A percentile compares a stretch with the other conserved stretches of the same genome.
phyloP scores from a whole-genome alignment of 2,888 invertebrate species.

The Dexiosoma caninum region DNA sequence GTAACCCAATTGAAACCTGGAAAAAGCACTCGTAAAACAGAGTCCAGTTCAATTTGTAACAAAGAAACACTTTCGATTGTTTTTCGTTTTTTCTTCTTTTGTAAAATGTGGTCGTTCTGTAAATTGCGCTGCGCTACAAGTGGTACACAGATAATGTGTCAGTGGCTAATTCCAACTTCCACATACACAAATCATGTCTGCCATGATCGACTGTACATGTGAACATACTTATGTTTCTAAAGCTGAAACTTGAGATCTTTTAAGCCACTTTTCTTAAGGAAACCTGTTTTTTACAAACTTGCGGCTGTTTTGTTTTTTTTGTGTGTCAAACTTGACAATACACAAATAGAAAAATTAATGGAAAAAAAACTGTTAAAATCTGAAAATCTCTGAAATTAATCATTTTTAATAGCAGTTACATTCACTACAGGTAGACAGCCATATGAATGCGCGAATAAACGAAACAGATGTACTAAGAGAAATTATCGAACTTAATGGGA shows the following conservation, averaged over 20 bases:
- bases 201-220: too few relatives aligned
- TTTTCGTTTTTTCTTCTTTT: neutral
- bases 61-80: conserved; percentile 52
- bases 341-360: neutral
- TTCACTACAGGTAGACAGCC: conserved; percentile 4
- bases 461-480: neutral
- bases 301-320: neutral
- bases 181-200: neutral
- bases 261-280: neutral
- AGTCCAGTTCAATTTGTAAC: conserved; percentile 25
- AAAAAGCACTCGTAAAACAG: conserved; percentile 8
- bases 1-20: neutral
- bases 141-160: conserved; percentile 6
- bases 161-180: conserved; percentile 32
- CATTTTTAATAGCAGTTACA: conserved; percentile 38
- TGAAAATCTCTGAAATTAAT: conserved; percentile 28
- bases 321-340: conserved; percentile 28
- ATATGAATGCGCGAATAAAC: neutral
- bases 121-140: neutral
- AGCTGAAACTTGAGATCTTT: conserved; percentile 26
- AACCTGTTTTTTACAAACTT: neutral
- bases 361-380: neutral
- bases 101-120: neutral
- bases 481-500: too few relatives aligned
- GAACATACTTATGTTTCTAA: neutral